Base-by-base conservation (phyloP, 2,113 vertebrate genomes). In the Limanda limanda region DNA sequence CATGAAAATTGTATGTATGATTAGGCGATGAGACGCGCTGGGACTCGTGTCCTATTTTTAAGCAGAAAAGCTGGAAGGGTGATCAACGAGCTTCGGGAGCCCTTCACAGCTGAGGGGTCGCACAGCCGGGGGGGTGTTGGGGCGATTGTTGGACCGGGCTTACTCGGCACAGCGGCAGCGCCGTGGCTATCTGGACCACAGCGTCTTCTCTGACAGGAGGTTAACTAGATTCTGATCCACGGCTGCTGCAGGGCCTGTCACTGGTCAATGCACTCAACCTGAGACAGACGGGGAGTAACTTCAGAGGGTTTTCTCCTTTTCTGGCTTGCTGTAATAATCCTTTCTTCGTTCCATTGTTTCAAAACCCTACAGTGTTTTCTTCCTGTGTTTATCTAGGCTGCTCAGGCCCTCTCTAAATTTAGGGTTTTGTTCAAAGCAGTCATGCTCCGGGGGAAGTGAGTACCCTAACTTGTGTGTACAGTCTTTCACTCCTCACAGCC, bases 201-300 rank as follows among this genome's bases (percentile, higher is more conserved):
- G 68, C 37, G 20, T 8, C 52, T 42, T 74, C 55, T 70, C 37
- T 83, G 85, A 87, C 82, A 87, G 81, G 54, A 82, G 82, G 84
- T 91, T 82, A 90, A 91, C 78, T 65, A 85, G 57, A 87, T 89
- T 86, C 85, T 78, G 60, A 84, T 70, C 76, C 37, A 54, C 24
- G n/a, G 45, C 64, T 78, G 64, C 76, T 74, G 57, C 60, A 62
- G 70, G 68, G 51, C 64, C 67, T 25, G 10, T 68, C 54, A 31
- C 54, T 24, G 64, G 61, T 59, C 52, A 2, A 20, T 24, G 17
- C 57, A 25, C 71, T 84, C 59, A 81, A 59, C 72, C 64, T 52
- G 42, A 72, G 31, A 63, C 60, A 17, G 51, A 55, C 21, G 27
- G 59, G 6, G 54, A 56, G 55, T 40, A 78, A 63, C 18, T 35